Evolutionary conservation across 1,140 invertebrate species (phyloP).

Genomic region (Gryon sp.): DNA sequence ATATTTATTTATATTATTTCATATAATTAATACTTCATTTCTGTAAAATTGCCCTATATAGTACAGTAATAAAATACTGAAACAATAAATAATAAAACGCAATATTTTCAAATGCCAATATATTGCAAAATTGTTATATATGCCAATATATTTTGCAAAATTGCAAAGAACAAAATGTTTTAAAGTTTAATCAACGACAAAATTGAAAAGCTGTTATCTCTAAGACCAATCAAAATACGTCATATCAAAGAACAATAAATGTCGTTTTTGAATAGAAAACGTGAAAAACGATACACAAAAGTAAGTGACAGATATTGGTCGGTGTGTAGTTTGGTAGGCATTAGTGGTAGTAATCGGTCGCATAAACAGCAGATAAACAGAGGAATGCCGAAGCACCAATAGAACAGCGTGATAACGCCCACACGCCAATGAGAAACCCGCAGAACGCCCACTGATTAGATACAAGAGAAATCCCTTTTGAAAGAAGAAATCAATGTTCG

Average conservation of each 20-base stretch:
- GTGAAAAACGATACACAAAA: constrained; percentile 8
- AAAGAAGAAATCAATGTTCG: constrained; percentile 69
- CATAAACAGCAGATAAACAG: constrained; percentile 56
- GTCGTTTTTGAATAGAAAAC: constrained; percentile 30
- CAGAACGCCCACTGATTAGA: constrained; percentile 78
- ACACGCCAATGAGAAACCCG: constrained; percentile 73
- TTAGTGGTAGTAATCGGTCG: constrained; percentile 44
- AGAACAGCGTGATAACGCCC: constrained; percentile 71
- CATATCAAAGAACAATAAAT: constrained; percentile 37
- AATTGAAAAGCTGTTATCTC: too few species aligned
- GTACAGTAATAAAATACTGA: too few species aligned
- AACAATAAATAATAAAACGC: too few species aligned
- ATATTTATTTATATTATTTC: too few species aligned
- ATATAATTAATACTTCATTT: too few species aligned
- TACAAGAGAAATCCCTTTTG: constrained; percentile 65
- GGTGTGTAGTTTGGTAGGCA: constrained; percentile 15
- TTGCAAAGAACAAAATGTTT: too few species aligned
- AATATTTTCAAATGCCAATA: too few species aligned
- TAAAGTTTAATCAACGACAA: too few species aligned
- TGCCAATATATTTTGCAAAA: too few species aligned
- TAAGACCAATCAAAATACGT: too few species aligned
- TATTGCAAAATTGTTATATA: too few species aligned
- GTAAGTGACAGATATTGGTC: constrained; percentile 35
- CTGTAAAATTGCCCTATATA: too few species aligned
- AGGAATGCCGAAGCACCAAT: constrained; percentile 67